A percentile compares a stretch with the other conserved stretches of the same genome.
Conservation (phyloP, 2,797 vertebrate species). For the Sebastes variabilis region DNA sequence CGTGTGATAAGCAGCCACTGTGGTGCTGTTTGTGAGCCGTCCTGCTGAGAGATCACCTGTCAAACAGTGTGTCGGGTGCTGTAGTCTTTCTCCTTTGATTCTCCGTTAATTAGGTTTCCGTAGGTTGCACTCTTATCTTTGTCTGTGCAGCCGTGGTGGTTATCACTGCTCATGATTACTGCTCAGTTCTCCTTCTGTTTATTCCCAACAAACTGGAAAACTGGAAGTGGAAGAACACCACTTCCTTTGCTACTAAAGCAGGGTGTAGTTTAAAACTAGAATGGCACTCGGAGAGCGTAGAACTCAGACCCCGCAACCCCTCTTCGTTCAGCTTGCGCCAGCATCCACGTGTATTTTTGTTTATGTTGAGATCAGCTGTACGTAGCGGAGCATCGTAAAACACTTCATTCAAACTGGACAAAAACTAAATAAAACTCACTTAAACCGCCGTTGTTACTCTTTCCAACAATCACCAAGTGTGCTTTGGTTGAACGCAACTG, state of each 20-base stretch:
- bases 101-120: slow-evolving; percentile 1
- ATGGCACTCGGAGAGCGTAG: too few species aligned
- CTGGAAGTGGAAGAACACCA: not conserved
- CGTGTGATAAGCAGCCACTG: not conserved
- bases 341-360: too few species aligned
- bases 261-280: not conserved
- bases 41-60: not conserved
- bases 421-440: too few species aligned
- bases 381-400: too few species aligned
- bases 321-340: too few species aligned
- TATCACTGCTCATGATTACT: not conserved
- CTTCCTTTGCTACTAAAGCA: not conserved
- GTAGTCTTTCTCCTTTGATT: not conserved
- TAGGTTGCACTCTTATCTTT: not conserved
- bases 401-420: too few species aligned
- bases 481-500: too few species aligned
- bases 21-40: not conserved
- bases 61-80: not conserved
- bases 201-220: not conserved
- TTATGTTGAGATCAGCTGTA: too few species aligned
- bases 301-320: too few species aligned
- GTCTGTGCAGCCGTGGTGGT: not conserved
- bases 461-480: too few species aligned
- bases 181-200: not conserved
- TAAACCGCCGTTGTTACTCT: accelerated